phyloP scores from a whole-genome alignment of 2,888 invertebrate genomes.

The Operophtera brumata region DNA sequence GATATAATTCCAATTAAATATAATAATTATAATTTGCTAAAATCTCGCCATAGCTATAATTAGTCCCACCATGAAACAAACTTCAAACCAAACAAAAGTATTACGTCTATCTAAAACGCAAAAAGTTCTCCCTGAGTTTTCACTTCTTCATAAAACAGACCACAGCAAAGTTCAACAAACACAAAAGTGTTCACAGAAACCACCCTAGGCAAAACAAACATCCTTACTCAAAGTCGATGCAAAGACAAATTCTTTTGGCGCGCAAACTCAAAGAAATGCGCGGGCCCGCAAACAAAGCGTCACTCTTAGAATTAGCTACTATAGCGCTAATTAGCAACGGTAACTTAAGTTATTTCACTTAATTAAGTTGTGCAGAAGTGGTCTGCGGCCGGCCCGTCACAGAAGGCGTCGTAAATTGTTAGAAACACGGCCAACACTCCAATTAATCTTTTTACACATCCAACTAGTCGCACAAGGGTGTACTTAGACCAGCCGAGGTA shows the following conservation, averaged over 20 bases:
- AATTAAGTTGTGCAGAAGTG: slow-evolving; percentile 79
- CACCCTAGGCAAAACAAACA: slow-evolving; percentile 67
- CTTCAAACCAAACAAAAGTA: slow-evolving; percentile 7
- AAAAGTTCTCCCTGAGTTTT: slow-evolving; percentile 20
- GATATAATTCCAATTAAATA: too few relatives aligned
- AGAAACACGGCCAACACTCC: slow-evolving; percentile 76
- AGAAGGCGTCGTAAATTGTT: slow-evolving; percentile 76
- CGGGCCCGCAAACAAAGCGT: slow-evolving; percentile 72
- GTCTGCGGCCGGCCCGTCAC: slow-evolving; percentile 74
- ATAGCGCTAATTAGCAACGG: slow-evolving; percentile 79
- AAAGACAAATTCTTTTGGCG: slow-evolving; percentile 79
- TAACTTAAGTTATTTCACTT: slow-evolving; percentile 80
- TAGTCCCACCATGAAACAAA: slow-evolving; percentile 5
- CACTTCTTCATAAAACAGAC: slow-evolving; percentile 39
- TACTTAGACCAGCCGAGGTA: slow-evolving; percentile 67
- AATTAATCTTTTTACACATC: slow-evolving; percentile 81
- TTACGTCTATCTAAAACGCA: slow-evolving; percentile 7
- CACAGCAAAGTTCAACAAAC: slow-evolving; percentile 52
- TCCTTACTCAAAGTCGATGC: slow-evolving; percentile 70
- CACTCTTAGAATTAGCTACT: slow-evolving; percentile 76
- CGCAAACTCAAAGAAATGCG: slow-evolving; percentile 73
- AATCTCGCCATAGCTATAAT: neutral
- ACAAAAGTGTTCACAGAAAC: slow-evolving; percentile 56
- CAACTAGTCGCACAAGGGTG: slow-evolving; percentile 69
- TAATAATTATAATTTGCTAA: too few relatives aligned